These are phyloP conservation scores for Luperina testacea DNA, from an alignment of 2,888 invertebrate species.

Conservation along the genomic window DNA sequence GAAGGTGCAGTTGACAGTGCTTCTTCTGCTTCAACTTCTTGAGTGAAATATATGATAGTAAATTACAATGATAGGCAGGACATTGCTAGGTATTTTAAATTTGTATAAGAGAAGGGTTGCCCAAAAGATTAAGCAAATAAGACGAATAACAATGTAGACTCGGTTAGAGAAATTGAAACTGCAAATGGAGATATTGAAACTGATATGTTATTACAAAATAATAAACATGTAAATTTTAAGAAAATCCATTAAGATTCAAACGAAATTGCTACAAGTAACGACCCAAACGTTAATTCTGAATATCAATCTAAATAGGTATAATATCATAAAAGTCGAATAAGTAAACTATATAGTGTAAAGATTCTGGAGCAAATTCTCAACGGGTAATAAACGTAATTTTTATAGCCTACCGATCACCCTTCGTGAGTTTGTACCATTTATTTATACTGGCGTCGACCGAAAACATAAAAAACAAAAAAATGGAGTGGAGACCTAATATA, in stretches of 20 bases:
- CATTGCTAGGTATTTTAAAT: background rate
- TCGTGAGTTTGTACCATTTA: constrained; percentile 48
- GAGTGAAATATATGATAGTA: background rate
- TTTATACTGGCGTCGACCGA: constrained; percentile 48
- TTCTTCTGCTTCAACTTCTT: too few species aligned
- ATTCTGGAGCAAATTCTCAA: constrained; percentile 35
- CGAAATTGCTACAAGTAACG: background rate
- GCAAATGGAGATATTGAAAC: background rate
- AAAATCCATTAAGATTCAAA: background rate
- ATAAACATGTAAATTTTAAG: background rate
- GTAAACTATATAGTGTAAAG: constrained; percentile 36
- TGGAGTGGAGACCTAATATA: constrained; percentile 10
- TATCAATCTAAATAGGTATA: background rate
- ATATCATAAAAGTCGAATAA: constrained; percentile 19
- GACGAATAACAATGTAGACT: background rate
- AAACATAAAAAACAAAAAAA: constrained; percentile 38
- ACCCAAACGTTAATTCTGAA: background rate
- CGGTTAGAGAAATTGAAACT: background rate
- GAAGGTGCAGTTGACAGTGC: constrained; percentile 5
- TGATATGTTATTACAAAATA: background rate
- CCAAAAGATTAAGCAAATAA: background rate
- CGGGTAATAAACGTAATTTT: constrained; percentile 53
- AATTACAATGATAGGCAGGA: background rate
- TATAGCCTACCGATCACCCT: constrained; percentile 39
- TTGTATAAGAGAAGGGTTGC: background rate